Conservation (phyloP, 2,797 vertebrate species). For the Channallabes apus region DNA sequence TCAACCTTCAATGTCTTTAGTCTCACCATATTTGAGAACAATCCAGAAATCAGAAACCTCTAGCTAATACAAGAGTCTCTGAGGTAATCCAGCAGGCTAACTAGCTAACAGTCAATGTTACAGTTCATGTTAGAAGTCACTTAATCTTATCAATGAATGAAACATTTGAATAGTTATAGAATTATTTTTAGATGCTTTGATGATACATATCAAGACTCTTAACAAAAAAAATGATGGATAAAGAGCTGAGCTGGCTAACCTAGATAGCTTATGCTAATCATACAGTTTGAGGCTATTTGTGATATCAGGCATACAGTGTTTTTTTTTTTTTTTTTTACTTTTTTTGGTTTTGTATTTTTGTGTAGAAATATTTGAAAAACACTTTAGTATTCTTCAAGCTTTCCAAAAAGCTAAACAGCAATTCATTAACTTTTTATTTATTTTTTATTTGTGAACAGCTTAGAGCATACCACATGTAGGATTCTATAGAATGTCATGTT, state of each 20-base stretch:
- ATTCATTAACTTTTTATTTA: background rate
- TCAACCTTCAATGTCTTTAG: background rate
- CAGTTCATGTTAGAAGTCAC: too few species aligned
- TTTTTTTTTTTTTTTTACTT: background rate
- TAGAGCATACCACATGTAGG: too few species aligned
- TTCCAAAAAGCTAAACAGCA: background rate
- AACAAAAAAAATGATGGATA: too few species aligned
- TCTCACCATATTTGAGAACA: background rate
- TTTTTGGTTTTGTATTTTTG: too few species aligned
- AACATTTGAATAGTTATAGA: background rate
- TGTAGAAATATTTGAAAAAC: background rate
- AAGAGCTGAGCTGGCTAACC: background rate
- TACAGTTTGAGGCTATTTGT: background rate
- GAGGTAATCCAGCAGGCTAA: background rate
- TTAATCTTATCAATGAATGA: background rate
- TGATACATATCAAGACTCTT: background rate
- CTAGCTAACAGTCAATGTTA: background rate
- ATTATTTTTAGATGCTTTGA: background rate
- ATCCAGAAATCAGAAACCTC: background rate
- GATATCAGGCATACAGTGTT: background rate
- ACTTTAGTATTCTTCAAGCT: background rate
- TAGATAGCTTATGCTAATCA: background rate
- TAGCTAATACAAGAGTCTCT: background rate
- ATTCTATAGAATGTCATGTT: too few species aligned
- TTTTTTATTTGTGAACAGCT: background rate